Percentiles rank a stretch among this genome's conserved stretches.
Conservation (phyloP, 2,888 invertebrate genomes). For the Nephrotoma guestfalica region DNA sequence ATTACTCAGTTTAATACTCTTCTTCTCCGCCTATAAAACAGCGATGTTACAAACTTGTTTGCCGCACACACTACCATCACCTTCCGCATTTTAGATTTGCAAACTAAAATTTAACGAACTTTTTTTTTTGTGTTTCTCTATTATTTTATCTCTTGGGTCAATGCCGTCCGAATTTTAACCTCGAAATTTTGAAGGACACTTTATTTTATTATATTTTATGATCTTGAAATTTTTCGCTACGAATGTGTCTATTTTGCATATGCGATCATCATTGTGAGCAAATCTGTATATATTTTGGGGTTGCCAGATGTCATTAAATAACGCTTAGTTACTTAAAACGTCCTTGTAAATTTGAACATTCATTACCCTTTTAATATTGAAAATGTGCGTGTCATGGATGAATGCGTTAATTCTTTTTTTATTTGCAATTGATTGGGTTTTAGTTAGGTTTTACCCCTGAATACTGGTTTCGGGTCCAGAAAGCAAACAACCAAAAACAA, state of each 20-base stretch:
- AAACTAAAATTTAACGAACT: not conserved
- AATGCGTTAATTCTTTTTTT: not conserved
- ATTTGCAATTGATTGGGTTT: not conserved
- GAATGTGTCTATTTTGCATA: not conserved
- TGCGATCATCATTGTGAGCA: not conserved
- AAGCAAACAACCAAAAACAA: not conserved
- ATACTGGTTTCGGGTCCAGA: not conserved
- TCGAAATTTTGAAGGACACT: not conserved
- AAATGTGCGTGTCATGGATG: not conserved
- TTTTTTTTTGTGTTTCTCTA: not conserved
- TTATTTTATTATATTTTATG: not conserved
- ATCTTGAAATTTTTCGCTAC: not conserved
- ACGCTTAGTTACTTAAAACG: not conserved
- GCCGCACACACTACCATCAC: not conserved
- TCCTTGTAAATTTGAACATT: not conserved
- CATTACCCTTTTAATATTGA: not conserved
- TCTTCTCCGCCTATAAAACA: not conserved
- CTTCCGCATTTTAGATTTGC: not conserved
- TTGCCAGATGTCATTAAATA: not conserved
- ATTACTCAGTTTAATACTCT: not conserved
- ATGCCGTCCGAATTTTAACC: conserved; percentile 1
- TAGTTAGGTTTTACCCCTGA: not conserved
- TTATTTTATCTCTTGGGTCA: not conserved
- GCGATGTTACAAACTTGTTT: not conserved
- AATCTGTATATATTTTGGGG: not conserved